phyloP scores from a whole-genome alignment of 2,888 invertebrate species.

The Drosophila meridionalis region DNA sequence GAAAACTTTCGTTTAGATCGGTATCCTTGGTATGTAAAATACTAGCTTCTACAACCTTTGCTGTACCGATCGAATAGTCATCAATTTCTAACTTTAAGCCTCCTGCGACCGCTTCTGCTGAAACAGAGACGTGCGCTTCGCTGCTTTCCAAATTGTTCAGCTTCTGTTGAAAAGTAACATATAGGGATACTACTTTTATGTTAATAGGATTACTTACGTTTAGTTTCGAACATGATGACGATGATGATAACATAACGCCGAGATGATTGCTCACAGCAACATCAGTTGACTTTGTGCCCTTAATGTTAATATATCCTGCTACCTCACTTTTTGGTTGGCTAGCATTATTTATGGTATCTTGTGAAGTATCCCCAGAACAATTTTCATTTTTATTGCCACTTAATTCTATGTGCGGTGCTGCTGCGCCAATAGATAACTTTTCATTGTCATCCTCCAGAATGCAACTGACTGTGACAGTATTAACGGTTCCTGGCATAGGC shows the following conservation, averaged over 20 bases:
- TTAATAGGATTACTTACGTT: slow-evolving; percentile 50
- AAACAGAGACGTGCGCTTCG: slow-evolving; percentile 30
- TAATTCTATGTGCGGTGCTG: slow-evolving; percentile 31
- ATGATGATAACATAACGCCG: slow-evolving; percentile 43
- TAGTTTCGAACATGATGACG: slow-evolving; percentile 47
- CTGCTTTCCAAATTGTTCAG: slow-evolving; percentile 46
- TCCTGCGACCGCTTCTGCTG: slow-evolving; percentile 31
- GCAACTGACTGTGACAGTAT: slow-evolving; percentile 30
- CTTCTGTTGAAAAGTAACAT: slow-evolving; percentile 41
- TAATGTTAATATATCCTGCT: slow-evolving; percentile 39
- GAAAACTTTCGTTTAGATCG: slow-evolving; percentile 89
- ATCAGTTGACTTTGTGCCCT: slow-evolving; percentile 49
- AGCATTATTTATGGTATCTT: slow-evolving; percentile 35
- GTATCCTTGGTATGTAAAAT: slow-evolving; percentile 56
- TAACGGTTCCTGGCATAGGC: slow-evolving; percentile 22
- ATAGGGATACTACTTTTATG: background rate
- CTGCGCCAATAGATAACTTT: slow-evolving; percentile 21
- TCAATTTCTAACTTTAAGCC: slow-evolving; percentile 55
- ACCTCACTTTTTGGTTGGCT: slow-evolving; percentile 45
- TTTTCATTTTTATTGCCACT: slow-evolving; percentile 26
- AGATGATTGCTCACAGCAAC: slow-evolving; percentile 50
- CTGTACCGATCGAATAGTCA: slow-evolving; percentile 49
- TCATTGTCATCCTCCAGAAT: slow-evolving; percentile 55
- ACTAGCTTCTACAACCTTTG: slow-evolving; percentile 55
- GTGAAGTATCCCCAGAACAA: slow-evolving; percentile 27